Evolutionary conservation across 2,113 vertebrate species (phyloP).

Genomic region (Microtus richardsoni): DNA sequence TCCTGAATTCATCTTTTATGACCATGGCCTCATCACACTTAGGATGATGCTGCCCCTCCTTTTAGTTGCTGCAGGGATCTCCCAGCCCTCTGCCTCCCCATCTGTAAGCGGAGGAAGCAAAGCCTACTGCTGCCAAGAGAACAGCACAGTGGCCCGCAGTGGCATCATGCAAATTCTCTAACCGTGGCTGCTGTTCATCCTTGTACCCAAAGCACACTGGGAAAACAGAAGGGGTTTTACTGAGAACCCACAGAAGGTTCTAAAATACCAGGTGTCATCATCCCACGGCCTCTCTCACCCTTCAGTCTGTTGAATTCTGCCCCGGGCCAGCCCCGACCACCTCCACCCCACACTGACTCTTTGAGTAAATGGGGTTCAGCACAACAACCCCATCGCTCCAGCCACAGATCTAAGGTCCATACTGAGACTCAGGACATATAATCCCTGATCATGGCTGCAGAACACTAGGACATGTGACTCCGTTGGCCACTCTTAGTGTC

Average conservation of each 20-base stretch:
- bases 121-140: no score
- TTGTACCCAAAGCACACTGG: fast-evolving
- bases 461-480: no score
- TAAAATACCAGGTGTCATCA: background rate
- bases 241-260: background rate
- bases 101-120: background rate
- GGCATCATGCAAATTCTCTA: fast-evolving
- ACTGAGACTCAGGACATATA: background rate
- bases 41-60: fast-evolving
- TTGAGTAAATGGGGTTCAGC: background rate
- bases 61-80: background rate
- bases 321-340: no score
- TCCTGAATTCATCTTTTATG: background rate
- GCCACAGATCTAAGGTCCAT: background rate
- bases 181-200: background rate
- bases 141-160: no score
- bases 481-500: background rate
- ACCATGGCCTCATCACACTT: fast-evolving
- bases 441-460: background rate
- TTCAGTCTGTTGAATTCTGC: background rate
- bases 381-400: background rate
- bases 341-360: background rate
- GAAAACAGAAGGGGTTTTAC: background rate
- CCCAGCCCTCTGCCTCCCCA: background rate
- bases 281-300: fast-evolving